phyloP scores from a whole-genome alignment of 1,140 invertebrate species.

The Hyposmocoma kahamanoa region DNA sequence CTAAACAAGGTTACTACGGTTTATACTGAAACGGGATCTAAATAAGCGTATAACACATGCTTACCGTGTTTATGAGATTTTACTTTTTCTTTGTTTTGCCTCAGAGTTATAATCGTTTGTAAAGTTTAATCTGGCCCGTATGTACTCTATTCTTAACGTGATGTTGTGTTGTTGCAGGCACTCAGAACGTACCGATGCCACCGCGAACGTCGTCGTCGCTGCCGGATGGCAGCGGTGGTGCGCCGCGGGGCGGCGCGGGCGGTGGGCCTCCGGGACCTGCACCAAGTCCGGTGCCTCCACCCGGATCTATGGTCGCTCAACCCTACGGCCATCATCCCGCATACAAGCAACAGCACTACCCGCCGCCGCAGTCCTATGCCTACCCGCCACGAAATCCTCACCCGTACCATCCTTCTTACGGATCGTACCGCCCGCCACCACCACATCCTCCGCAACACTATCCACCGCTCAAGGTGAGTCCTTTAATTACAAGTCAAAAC shows the following conservation, averaged over 20 bases:
- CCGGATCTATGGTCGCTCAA: slow-evolving; percentile 67
- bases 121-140: not conserved
- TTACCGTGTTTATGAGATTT: not conserved
- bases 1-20: too few species aligned
- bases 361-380: slow-evolving; percentile 50
- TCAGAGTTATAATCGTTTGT: slow-evolving; percentile 9
- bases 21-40: too few species aligned
- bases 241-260: slow-evolving; percentile 77
- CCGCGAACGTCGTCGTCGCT: slow-evolving; percentile 92
- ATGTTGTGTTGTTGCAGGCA: slow-evolving; percentile 72
- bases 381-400: slow-evolving; percentile 63
- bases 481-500: not conserved
- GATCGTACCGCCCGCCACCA: slow-evolving; percentile 46
- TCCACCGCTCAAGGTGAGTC: slow-evolving; percentile 46
- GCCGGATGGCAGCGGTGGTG: slow-evolving; percentile 86
- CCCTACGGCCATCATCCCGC: slow-evolving; percentile 73
- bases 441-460: slow-evolving; percentile 59
- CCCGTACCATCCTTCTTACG: slow-evolving; percentile 52
- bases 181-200: slow-evolving; percentile 93
- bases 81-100: not conserved
- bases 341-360: slow-evolving; percentile 64
- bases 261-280: slow-evolving; percentile 66
- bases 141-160: not conserved
- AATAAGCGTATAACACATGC: too few species aligned
- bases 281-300: slow-evolving; percentile 39